These are phyloP conservation scores for Brachyptera putata DNA, from an alignment of 2,888 invertebrate species.

Conservation along the genomic window DNA sequence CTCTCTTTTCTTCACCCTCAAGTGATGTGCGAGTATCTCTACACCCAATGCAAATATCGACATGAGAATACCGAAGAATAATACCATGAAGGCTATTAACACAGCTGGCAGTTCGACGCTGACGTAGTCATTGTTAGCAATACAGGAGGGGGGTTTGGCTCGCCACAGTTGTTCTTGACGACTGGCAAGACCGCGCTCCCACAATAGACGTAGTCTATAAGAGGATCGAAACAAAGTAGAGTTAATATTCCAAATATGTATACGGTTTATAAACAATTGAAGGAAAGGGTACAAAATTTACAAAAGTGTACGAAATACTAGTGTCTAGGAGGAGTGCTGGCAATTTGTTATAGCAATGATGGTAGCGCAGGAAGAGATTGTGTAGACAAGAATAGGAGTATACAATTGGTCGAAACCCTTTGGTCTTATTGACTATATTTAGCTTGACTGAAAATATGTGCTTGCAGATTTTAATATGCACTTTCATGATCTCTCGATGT, in stretches of 20 bases:
- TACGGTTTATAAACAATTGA: too few relatives aligned
- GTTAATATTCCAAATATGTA: too few relatives aligned
- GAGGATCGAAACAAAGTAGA: background rate
- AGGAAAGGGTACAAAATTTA: too few relatives aligned
- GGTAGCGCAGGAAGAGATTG: too few relatives aligned
- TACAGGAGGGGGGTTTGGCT: slow-evolving; percentile 10
- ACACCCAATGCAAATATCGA: background rate
- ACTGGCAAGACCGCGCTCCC: slow-evolving; percentile 3
- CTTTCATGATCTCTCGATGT: too few relatives aligned
- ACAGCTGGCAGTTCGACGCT: slow-evolving; percentile 4
- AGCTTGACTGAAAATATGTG: too few relatives aligned
- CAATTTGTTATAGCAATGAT: too few relatives aligned
- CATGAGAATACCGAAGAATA: background rate
- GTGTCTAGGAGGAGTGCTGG: too few relatives aligned
- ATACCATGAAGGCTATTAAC: slow-evolving; percentile 3
- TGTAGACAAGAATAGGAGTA: background rate
- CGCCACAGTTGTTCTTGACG: slow-evolving; percentile 1
- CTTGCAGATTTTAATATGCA: too few relatives aligned
- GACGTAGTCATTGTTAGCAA: background rate
- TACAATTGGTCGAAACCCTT: too few relatives aligned
- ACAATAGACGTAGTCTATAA: background rate
- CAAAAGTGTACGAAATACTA: too few relatives aligned
- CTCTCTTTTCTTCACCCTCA: background rate
- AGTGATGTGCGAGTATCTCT: background rate
- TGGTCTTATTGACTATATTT: too few relatives aligned